Evolutionary conservation across 2,888 invertebrate genomes (phyloP), one percentile per base, ranked within the genome.

Genomic region (Drosophila pseudotalamancana): DNA sequence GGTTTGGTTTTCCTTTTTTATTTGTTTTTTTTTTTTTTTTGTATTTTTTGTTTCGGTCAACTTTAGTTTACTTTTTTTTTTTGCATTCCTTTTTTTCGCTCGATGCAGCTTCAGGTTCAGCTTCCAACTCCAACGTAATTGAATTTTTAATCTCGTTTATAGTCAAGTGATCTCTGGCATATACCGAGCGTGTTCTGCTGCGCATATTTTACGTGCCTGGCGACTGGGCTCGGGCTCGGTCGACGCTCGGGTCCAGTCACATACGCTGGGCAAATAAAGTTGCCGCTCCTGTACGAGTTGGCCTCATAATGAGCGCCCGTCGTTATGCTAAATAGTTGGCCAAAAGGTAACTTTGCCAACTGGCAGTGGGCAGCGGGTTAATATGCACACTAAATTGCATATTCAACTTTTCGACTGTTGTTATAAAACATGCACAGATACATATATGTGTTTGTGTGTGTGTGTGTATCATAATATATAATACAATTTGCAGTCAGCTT

Each of bases 111-210:
- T 88, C 77, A 81, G 83, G 65, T 85, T 86, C 87, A 82, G 82
- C 75, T 77, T 74, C 73, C 89, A 90, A 85, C 88, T 83, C 84
- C 88, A 81, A 80, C 87, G 88, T 90, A 90, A 90, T 90, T 90
- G 90, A 90, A 90, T 90, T 90, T 90, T 90, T 90, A 90, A 90
- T 90, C 90, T 90, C 90, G 87, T 89, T 90, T 89, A 89, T 89
- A 89, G 90, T 89, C 89, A 90, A 90, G 90, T 90, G 91, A 90
- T 89, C 89, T 89, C 87, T 81, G 89, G 85, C 84, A 86, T 87
- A 84, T 48, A 84, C 78, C 81, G 60, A 68, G 72, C 77, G 77
- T 78, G 79, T 78, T 77, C 79, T 77, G 77, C 84, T 81, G 81
- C 79, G 84, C 85, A 88, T 88, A 88, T 88, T 88, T 88, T 87